Conservation (phyloP, 2,888 invertebrate genomes). For the Latrodectus hesperus region DNA sequence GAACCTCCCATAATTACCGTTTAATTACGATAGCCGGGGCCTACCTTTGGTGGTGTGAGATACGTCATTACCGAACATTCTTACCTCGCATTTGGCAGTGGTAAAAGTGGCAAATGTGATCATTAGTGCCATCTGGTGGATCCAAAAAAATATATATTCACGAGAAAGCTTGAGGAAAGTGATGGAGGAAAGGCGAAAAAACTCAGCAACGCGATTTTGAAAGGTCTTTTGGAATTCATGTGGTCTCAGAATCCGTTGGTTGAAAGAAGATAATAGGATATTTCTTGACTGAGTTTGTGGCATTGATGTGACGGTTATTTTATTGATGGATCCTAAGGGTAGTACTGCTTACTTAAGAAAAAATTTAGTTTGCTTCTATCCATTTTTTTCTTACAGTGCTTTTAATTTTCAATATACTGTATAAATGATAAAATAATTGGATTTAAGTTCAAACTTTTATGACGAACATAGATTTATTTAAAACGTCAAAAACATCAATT, state of each 20-base stretch:
- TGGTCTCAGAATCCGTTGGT: conserved; percentile 29
- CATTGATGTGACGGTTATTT: conserved; percentile 19
- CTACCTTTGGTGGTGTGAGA: conserved; percentile 13
- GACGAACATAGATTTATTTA: too few relatives aligned
- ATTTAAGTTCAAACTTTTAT: too few relatives aligned
- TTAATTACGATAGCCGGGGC: conserved; percentile 31
- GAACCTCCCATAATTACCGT: conserved; percentile 39
- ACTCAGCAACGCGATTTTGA: conserved; percentile 56
- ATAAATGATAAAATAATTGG: too few relatives aligned
- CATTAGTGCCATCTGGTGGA: conserved; percentile 59
- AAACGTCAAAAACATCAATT: too few relatives aligned
- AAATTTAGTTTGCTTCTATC: too few relatives aligned
- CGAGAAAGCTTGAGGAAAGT: conserved; percentile 28
- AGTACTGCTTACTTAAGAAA: too few relatives aligned
- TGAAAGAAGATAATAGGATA: conserved; percentile 48
- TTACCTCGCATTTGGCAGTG: conserved; percentile 42
- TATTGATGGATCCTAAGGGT: conserved; percentile 18
- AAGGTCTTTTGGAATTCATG: conserved; percentile 65
- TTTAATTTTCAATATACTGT: too few relatives aligned
- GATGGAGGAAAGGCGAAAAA: conserved; percentile 10
- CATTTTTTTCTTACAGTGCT: too few relatives aligned
- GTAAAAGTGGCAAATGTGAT: conserved; percentile 40
- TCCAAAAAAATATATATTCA: conserved; percentile 36
- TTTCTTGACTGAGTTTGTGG: conserved; percentile 34
- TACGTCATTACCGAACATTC: conserved; percentile 43